A percentile compares a stretch with the other conserved stretches of the same genome.
Evolutionary conservation across 2,888 invertebrate genomes (phyloP).

Genomic region (Adineta ricciae): DNA sequence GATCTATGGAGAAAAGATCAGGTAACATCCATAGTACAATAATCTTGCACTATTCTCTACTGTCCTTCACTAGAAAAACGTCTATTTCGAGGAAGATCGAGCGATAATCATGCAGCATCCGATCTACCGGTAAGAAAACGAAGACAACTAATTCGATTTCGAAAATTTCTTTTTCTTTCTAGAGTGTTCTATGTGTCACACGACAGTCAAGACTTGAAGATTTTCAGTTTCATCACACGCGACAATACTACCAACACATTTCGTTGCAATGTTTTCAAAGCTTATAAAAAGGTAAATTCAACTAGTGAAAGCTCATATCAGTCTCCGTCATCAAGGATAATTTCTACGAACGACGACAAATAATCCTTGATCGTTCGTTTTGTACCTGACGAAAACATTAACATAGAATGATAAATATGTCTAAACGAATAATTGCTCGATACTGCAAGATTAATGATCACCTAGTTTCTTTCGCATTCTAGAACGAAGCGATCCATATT

Average conservation of each 20-base stretch:
- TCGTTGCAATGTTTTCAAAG: conserved; percentile 98
- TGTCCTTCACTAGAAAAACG: conserved; percentile 54
- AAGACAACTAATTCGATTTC: too few relatives aligned
- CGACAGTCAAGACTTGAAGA: conserved; percentile 92
- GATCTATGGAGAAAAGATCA: conserved; percentile 46
- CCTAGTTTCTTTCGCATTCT: conserved; percentile 40
- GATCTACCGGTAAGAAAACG: conserved; percentile 50
- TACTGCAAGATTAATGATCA: background rate
- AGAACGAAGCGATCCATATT: conserved; percentile 96
- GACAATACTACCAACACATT: conserved; percentile 91
- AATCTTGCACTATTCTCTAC: too few relatives aligned
- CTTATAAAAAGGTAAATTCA: conserved; percentile 75
- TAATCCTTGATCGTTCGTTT: too few relatives aligned
- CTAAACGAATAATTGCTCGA: too few relatives aligned
- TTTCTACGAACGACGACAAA: too few relatives aligned
- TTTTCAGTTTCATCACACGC: conserved; percentile 96
- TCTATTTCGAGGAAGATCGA: conserved; percentile 53
- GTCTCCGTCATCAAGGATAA: too few relatives aligned
- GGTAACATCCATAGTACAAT: background rate
- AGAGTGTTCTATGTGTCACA: conserved; percentile 99
- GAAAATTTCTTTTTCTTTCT: too few relatives aligned
- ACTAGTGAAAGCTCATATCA: background rate
- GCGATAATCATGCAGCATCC: conserved; percentile 68
- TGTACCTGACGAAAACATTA: too few relatives aligned
- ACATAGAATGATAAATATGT: too few relatives aligned